A percentile compares a stretch with the other conserved stretches of the same genome.
Conservation (phyloP, 2,888 invertebrate species). For the Furcula furcula region DNA sequence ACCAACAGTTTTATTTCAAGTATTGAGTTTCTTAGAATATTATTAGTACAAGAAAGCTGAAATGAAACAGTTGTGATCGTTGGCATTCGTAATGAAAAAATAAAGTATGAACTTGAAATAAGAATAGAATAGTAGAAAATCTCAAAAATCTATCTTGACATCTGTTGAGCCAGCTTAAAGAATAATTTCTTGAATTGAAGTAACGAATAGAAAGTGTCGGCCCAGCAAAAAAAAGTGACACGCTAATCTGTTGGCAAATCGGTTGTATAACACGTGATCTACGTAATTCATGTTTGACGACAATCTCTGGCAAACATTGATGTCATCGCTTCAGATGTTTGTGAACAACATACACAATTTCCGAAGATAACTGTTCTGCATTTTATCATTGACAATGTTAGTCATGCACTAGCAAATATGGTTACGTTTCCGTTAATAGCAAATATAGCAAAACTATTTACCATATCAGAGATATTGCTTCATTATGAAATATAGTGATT, state of each 20-base stretch:
- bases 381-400: conserved; percentile 23
- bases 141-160: conserved; percentile 4
- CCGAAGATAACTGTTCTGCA: conserved; percentile 17
- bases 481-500: conserved; percentile 24
- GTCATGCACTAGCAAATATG: conserved; percentile 21
- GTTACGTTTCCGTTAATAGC: conserved; percentile 20
- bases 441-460: conserved; percentile 17
- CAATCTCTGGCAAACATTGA: conserved; percentile 36
- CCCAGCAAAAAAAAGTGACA: conserved; percentile 20
- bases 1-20: too few relatives aligned
- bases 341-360: conserved; percentile 15
- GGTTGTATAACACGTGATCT: conserved; percentile 35
- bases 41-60: too few relatives aligned
- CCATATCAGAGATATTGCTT: conserved; percentile 15
- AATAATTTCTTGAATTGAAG: conserved; percentile 11
- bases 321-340: conserved; percentile 35
- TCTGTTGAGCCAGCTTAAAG: conserved; percentile 9
- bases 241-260: conserved; percentile 34
- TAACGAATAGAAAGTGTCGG: conserved; percentile 21
- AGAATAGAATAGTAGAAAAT: conserved; percentile 1
- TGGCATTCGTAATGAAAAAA: not conserved
- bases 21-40: too few relatives aligned
- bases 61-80: conserved; percentile 10
- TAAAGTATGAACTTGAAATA: not conserved
- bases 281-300: conserved; percentile 34